Conservation (phyloP, 2,888 invertebrate genomes). For the Tetramorium bicarinatum region DNA sequence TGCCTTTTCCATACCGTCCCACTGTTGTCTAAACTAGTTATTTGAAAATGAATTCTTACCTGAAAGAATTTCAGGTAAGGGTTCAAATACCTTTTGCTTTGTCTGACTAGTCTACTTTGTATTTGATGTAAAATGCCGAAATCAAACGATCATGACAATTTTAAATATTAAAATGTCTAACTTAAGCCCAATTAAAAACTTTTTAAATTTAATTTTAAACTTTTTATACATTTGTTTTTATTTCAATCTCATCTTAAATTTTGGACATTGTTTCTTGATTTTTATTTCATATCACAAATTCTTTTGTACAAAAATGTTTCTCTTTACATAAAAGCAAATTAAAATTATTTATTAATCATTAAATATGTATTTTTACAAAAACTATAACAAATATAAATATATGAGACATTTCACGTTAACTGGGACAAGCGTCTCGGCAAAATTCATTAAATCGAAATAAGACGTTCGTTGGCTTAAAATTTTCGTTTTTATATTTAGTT, state of each 20-base stretch:
- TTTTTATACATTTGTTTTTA: not conserved
- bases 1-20: not conserved
- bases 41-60: slow-evolving; percentile 6
- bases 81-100: not conserved
- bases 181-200: not conserved
- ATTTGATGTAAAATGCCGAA: not conserved
- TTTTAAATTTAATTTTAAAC: not conserved
- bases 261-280: not conserved
- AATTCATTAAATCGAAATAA: too few species aligned
- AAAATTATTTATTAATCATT: not conserved
- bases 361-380: not conserved
- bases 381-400: not conserved
- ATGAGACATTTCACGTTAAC: too few species aligned
- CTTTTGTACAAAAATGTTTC: not conserved
- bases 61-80: slow-evolving; percentile 4
- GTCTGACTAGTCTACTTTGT: not conserved
- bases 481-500: too few species aligned
- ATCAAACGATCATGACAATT: not conserved
- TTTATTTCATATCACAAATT: not conserved
- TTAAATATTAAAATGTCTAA: not conserved
- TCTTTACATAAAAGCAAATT: not conserved
- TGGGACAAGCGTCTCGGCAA: too few species aligned
- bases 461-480: too few species aligned
- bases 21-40: slow-evolving; percentile 10
- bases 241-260: not conserved